A percentile compares a stretch with the other conserved stretches of the same genome.
These are phyloP conservation scores for Orgyia antiqua DNA, from an alignment of 2,888 invertebrate genomes.

Conservation along the genomic window DNA sequence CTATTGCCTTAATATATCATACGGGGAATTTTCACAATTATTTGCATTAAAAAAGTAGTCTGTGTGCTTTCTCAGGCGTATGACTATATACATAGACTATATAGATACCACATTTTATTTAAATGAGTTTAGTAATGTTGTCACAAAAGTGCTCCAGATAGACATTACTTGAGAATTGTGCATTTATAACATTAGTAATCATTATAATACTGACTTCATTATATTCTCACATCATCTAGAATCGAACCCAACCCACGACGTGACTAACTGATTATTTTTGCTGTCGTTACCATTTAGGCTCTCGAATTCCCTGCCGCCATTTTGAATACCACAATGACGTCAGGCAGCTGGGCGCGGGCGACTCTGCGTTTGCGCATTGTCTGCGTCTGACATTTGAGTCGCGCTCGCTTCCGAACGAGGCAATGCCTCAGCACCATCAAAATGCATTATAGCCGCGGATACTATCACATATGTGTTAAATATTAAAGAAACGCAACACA, in stretches of 20 bases:
- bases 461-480: constrained; percentile 54
- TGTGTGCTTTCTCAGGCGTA: too few species aligned
- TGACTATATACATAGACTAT: too few species aligned
- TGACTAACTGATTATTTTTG: constrained; percentile 28
- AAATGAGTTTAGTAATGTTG: too few species aligned
- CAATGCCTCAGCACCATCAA: constrained; percentile 59
- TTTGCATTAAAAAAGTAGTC: too few species aligned
- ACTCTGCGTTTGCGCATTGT: constrained; percentile 57
- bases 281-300: constrained; percentile 60
- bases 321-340: constrained; percentile 75
- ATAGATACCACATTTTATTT: too few species aligned
- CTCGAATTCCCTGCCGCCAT: constrained; percentile 74
- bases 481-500: constrained; percentile 44
- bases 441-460: constrained; percentile 65
- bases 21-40: too few species aligned
- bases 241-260: constrained; percentile 8
- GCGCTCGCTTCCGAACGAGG: constrained; percentile 65
- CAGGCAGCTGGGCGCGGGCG: constrained; percentile 68
- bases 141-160: too few species aligned
- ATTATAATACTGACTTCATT: too few species aligned
- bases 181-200: too few species aligned
- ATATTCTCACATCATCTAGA: too few species aligned
- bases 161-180: too few species aligned
- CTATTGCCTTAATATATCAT: too few species aligned
- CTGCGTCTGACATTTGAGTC: constrained; percentile 55